Conservation (phyloP, 2,888 invertebrate genomes). For the Phymatocera aterrima region DNA sequence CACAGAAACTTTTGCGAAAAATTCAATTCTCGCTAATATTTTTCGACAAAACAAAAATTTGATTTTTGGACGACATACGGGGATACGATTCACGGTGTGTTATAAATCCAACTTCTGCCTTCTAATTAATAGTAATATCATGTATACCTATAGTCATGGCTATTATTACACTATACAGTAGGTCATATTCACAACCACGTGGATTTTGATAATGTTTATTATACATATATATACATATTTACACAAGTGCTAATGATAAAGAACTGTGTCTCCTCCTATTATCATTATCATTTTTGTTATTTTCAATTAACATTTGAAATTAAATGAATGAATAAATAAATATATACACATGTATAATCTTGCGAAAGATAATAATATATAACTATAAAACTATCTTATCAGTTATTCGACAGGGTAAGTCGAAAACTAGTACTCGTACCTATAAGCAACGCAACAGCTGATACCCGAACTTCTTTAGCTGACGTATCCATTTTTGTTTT, state of each 20-base stretch:
- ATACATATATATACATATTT: too few relatives aligned
- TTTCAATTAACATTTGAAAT: neutral
- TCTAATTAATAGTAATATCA: neutral
- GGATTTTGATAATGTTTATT: too few relatives aligned
- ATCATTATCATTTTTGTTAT: neutral
- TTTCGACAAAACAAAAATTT: too few relatives aligned
- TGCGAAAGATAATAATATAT: too few relatives aligned
- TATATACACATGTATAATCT: too few relatives aligned
- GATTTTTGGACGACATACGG: too few relatives aligned
- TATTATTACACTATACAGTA: neutral
- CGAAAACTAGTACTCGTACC: neutral
- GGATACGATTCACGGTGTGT: too few relatives aligned
- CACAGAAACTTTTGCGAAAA: too few relatives aligned
- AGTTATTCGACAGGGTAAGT: neutral
- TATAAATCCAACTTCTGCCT: too few relatives aligned
- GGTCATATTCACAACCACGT: neutral
- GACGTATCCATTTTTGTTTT: neutral
- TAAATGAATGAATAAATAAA: neutral
- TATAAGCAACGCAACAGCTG: slow-evolving; percentile 6
- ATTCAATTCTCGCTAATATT: too few relatives aligned
- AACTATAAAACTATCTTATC: neutral
- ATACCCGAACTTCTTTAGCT: slow-evolving; percentile 15
- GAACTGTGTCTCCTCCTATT: neutral
- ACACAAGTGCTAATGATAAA: neutral
- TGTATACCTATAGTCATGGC: neutral